Percentiles rank a stretch among this genome's conserved stretches.
Evolutionary conservation across 1,140 invertebrate genomes (phyloP).

Genomic region (Drosophila orosa): DNA sequence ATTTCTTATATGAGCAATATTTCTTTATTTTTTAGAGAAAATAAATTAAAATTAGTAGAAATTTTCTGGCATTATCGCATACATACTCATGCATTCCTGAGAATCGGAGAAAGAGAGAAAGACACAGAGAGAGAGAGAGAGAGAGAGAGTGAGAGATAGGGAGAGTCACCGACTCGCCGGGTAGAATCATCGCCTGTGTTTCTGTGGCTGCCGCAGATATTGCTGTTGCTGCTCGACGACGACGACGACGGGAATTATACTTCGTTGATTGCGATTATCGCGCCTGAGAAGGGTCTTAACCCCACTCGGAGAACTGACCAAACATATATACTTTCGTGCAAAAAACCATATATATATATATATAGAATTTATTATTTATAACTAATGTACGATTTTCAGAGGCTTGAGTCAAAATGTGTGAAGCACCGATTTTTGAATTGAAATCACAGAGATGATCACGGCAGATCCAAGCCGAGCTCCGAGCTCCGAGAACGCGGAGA

Average conservation of each 20-base stretch:
- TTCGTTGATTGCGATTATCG: constrained; percentile 73
- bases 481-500: constrained; percentile 54
- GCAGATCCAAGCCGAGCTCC: constrained; percentile 18
- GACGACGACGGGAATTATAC: constrained; percentile 32
- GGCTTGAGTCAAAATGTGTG: constrained; percentile 18
- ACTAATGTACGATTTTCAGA: constrained; percentile 1
- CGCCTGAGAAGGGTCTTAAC: constrained; percentile 72
- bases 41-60: constrained; percentile 1
- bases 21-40: neutral
- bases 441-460: constrained; percentile 21
- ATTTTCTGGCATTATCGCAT: constrained; percentile 17
- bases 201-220: constrained; percentile 9
- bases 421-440: constrained; percentile 34
- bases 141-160: neutral
- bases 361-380: constrained; percentile 9
- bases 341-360: constrained; percentile 11
- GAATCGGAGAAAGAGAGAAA: neutral
- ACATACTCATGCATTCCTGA: constrained; percentile 22
- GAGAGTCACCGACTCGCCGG: constrained; percentile 11
- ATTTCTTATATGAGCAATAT: neutral
- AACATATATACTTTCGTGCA: constrained; percentile 21
- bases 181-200: constrained; percentile 19
- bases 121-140: constrained; percentile 4
- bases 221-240: constrained; percentile 26
- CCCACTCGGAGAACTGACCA: constrained; percentile 67